Base-by-base conservation (phyloP, 2,113 vertebrate species). In the Mugil cephalus region DNA sequence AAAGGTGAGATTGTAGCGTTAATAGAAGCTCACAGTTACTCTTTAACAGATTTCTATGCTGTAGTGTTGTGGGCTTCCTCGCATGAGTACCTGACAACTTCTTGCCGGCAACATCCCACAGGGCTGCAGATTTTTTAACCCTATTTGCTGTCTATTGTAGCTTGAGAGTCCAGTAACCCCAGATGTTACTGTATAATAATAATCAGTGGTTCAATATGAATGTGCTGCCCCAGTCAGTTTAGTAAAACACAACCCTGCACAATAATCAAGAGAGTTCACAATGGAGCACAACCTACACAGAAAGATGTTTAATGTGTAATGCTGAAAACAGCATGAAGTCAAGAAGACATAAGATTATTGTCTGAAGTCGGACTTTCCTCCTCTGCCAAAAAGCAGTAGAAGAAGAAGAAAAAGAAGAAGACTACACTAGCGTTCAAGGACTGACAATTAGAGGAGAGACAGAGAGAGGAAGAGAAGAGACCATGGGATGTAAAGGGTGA, bases 381-480 rank as follows among this genome's bases (percentile, higher is more conserved):
- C 51, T 24, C 12, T 0, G 13, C 30, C 15, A 24, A 15, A 59
- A 74, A 72, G n/a, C n/a, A n/a, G n/a, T n/a, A 54, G 51, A 45
- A 42, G 10, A 51, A 4, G 6, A 21, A 52, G 65, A 12, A 42
- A 21, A 63, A 38, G 17, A 36, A 24, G 21, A 54, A 65, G 53
- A 52, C 18, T 58, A 59, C 35, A 65, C 69, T 70, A 61, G 48
- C 71, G 60, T 52, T 67, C 53, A 73, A 13, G 36, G 70, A 79
- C 39, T 62, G 61, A 84, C 55, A 72, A 80, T 84, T 61, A 62
- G 50, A n/a, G 40, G 34, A 79, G 51, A 71, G 34, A 70, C 17
- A 24, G 61, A 54, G 19, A 60, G 18, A 64, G 46, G 53, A 60
- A 51, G 39, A 79, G 46, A 69, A 68, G 48, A 53, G 30, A 72